A percentile compares a stretch with the other conserved stretches of the same genome.
Conservation (phyloP, 2,113 vertebrate genomes). For the Brachirus orientalis region DNA sequence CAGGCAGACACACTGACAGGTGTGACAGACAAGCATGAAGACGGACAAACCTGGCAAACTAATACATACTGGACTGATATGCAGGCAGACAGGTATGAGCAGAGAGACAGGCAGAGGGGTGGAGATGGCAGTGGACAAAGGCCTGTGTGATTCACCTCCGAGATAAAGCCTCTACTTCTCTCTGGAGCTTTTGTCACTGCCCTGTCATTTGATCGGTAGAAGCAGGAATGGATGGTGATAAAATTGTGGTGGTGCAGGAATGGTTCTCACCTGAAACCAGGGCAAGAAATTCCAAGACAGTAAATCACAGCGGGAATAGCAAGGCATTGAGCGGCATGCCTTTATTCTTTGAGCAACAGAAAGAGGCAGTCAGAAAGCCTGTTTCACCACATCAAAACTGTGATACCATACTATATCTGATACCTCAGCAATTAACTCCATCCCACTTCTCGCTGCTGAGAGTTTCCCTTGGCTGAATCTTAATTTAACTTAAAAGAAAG, state of each 20-base stretch:
- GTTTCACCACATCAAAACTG: slow-evolving; percentile 29
- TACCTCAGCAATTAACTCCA: slow-evolving; percentile 25
- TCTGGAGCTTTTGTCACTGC: slow-evolving; percentile 41
- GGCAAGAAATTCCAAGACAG: slow-evolving; percentile 52
- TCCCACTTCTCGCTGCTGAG: background rate
- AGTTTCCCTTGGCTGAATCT: background rate
- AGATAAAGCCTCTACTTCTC: slow-evolving; percentile 45
- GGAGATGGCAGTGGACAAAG: slow-evolving; percentile 55
- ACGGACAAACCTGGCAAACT: slow-evolving; percentile 35
- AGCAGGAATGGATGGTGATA: slow-evolving; percentile 48
- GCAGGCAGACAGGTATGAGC: slow-evolving; percentile 27
- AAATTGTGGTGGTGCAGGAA: slow-evolving; percentile 38
- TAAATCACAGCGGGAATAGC: slow-evolving; percentile 56
- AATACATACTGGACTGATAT: background rate
- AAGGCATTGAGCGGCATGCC: slow-evolving; percentile 8
- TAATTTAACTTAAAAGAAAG: background rate
- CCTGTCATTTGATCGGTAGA: slow-evolving; percentile 67
- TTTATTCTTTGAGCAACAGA: slow-evolving; percentile 43
- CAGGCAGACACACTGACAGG: slow-evolving; percentile 37
- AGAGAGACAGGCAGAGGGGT: slow-evolving; percentile 42
- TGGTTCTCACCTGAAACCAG: slow-evolving; percentile 69
- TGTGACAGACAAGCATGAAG: slow-evolving; percentile 34
- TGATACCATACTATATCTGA: slow-evolving; percentile 18
- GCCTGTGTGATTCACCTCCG: slow-evolving; percentile 53
- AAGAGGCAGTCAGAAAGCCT: slow-evolving; percentile 4